Base-by-base conservation (phyloP, 2,888 invertebrate species). In the Caenorhabditis sulstoni region DNA sequence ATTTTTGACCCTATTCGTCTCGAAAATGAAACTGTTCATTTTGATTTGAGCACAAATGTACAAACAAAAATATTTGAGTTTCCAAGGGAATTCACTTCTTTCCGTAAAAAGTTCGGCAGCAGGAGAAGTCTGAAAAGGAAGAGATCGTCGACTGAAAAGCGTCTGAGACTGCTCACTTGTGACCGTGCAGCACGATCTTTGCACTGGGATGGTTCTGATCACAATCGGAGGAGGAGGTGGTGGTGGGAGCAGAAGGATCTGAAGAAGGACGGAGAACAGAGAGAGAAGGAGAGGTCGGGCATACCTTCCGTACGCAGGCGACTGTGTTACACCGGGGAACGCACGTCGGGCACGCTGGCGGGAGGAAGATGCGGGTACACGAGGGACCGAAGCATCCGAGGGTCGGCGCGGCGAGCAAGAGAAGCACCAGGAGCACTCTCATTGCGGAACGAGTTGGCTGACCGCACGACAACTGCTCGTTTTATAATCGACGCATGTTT, bases 171-270 rank as follows among this genome's bases (percentile, higher is more conserved):
- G 11, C 70, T 62, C 20, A 70, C 70, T 70, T 8, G 62, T 70
- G n/a, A 55, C 14, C 14, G 61, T 70, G 22, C 70, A 70, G 22
- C 70, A 70, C 12, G 45, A 55, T 39, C 55, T 61, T 39, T 62
- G 70, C 7, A 70, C 22, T 22, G 57, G 57, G n/a, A 57, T 53
- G 7, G 70, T 70, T 45, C 61, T 61, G 45, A 70, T 61, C 9
- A 70, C 23, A 8, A 70, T 70, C 61, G 70, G 61, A 18, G 70
- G 70, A 23, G 68, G 68, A 8, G 70, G 70, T 55, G 70, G 70
- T 11, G 70, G 70, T 5, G 70, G 61, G 11, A 70, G 70, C 18
- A 62, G 53, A n/a, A 70, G 55, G 14, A 62, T 62, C 70, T 70
- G 61, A 39, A 62, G 53, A 16, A 7, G 8, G 5, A 22, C 14